Evolutionary conservation across 2,113 vertebrate genomes (phyloP), one percentile per base, ranked within the genome.

Genomic region (Syrmaticus mikado): DNA sequence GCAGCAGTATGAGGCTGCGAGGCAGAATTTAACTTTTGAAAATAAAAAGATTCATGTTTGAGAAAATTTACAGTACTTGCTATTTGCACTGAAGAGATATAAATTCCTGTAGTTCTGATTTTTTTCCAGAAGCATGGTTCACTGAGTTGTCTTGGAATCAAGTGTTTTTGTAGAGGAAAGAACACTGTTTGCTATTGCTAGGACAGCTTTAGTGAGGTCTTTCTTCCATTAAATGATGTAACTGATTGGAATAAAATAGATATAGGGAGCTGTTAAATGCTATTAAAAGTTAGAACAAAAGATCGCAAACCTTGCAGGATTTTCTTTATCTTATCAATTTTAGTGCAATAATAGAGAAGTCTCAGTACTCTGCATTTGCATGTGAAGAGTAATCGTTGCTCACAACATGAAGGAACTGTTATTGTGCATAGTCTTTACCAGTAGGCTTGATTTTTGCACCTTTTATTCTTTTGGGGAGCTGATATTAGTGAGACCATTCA

Each of bases 41-140:
- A 83, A 71, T 2, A 7, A 77, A 60, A 64, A 19, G 25, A 60
- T 57, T 86, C 0, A 0, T 4, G 34, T 82, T 45, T 61, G 11
- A 87, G 22, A 32, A 85, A 76, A 76, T 74, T 50, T 89, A n/a
- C 62, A 58, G 46, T 64, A 22, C 11, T 34, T 86, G 18, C 6
- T 77, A 6, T 62, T 79, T 76, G 53, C 24, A 78, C 24, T 46
- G 28, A 46, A 70, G 20, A 71, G 73, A 85, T 32, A 41, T 7
- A 85, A 62, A 61, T 7, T 70, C 32, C 16, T 11, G 17, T 28
- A 70, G 36, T 32, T 82, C n/a, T 85, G 30, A 3, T 76, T 90
- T 89, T 89, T 72, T 93, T 87, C 41, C 28, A 73, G n/a, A n/a
- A 28, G 13, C 53, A 34, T 36, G 8, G 6, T 73, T 93, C 48